Conservation (phyloP, 2,888 invertebrate species). For the Ethmia dodecea region DNA sequence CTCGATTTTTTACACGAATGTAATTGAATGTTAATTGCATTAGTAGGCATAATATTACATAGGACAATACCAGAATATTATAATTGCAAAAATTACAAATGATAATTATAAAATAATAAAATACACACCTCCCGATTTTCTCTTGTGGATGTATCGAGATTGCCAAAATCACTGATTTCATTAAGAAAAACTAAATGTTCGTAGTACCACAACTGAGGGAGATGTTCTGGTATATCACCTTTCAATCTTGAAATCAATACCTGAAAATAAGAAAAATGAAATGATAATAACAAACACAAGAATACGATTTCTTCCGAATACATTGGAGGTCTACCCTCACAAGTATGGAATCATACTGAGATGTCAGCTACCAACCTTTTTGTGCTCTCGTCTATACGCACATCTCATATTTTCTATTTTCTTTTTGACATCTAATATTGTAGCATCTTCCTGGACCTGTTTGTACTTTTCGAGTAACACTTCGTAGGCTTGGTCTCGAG, state of each 20-base stretch:
- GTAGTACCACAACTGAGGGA: slow-evolving; percentile 20
- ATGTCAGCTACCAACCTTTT: slow-evolving; percentile 18
- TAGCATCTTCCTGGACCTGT: slow-evolving; percentile 17
- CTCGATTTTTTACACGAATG: too few relatives aligned
- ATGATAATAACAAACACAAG: background rate
- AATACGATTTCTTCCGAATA: too few relatives aligned
- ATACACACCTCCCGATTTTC: slow-evolving; percentile 1
- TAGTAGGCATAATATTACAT: too few relatives aligned
- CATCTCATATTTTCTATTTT: slow-evolving; percentile 24
- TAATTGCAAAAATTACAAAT: too few relatives aligned
- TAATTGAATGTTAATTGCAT: too few relatives aligned
- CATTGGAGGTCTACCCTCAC: too few relatives aligned
- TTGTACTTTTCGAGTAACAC: slow-evolving; percentile 22
- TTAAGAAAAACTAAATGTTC: slow-evolving; percentile 17
- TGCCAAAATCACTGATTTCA: slow-evolving; percentile 6
- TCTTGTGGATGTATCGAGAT: background rate
- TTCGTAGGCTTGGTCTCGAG: slow-evolving; percentile 19
- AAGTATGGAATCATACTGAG: background rate
- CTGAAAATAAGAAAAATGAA: slow-evolving; percentile 9
- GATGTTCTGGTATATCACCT: slow-evolving; percentile 3
- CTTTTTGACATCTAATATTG: slow-evolving; percentile 17
- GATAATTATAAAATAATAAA: too few relatives aligned
- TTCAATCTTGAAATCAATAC: slow-evolving; percentile 3
- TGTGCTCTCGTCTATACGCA: slow-evolving; percentile 21
- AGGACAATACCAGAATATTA: too few relatives aligned